A percentile compares a stretch with the other conserved stretches of the same genome.
phyloP scores from a whole-genome alignment of 2,888 invertebrate species.

The Antitype chi region DNA sequence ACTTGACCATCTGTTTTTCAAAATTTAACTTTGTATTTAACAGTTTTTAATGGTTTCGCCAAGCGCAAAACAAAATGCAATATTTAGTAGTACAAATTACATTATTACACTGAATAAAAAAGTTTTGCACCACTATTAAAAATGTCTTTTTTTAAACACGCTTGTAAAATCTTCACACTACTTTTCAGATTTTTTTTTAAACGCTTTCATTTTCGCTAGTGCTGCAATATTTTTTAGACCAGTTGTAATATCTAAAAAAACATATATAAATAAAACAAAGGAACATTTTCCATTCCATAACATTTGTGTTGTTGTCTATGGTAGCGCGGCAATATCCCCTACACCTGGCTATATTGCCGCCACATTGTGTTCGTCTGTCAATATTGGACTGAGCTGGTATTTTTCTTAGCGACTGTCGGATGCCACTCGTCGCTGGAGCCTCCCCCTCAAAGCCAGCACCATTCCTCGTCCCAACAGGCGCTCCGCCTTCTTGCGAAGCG shows the following conservation, averaged over 20 bases:
- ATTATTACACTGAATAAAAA: slow-evolving; percentile 6
- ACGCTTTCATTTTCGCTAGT: too few relatives aligned
- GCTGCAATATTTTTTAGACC: slow-evolving; percentile 13
- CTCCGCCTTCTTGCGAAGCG: slow-evolving; percentile 72
- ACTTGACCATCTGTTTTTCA: slow-evolving; percentile 27
- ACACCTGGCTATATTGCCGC: slow-evolving; percentile 7
- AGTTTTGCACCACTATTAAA: too few relatives aligned
- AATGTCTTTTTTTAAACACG: too few relatives aligned
- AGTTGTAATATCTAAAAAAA: slow-evolving; percentile 23
- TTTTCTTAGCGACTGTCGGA: slow-evolving; percentile 85
- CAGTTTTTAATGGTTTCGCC: slow-evolving; percentile 6
- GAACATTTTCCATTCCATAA: slow-evolving; percentile 37
- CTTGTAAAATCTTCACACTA: too few relatives aligned
- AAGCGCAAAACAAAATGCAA: slow-evolving; percentile 13
- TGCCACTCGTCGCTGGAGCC: slow-evolving; percentile 87
- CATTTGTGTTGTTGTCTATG: slow-evolving; percentile 51
- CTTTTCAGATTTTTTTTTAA: too few relatives aligned
- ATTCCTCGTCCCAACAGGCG: slow-evolving; percentile 77
- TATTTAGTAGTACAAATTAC: slow-evolving; percentile 3
- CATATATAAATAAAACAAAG: not conserved
- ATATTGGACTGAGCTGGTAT: slow-evolving; percentile 79
- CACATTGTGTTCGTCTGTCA: slow-evolving; percentile 71
- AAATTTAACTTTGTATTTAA: slow-evolving; percentile 30
- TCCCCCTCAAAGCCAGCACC: slow-evolving; percentile 82
- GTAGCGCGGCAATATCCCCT: slow-evolving; percentile 25